phyloP scores from a whole-genome alignment of 1,140 invertebrate species.

The Temnothorax nylanderi region DNA sequence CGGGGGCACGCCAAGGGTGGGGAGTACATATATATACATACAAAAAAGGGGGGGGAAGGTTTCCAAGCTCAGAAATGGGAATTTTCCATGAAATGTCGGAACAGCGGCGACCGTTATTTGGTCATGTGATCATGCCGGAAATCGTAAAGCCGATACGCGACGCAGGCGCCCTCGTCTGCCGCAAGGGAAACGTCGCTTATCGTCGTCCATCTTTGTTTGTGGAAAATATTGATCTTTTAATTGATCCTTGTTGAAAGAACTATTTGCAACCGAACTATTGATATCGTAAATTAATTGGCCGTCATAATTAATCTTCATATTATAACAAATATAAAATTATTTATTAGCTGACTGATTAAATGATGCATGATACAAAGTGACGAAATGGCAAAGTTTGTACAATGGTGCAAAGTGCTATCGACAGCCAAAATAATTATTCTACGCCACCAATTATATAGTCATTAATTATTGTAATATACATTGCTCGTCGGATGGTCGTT shows the following conservation, averaged over 20 bases:
- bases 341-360: conserved; percentile 3
- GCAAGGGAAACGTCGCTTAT: background rate
- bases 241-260: background rate
- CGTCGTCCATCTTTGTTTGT: background rate
- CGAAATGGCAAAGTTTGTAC: conserved; percentile 16
- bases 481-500: conserved; percentile 74
- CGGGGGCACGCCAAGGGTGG: conserved; percentile 33
- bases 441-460: background rate
- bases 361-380: background rate
- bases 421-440: conserved; percentile 1
- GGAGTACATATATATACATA: conserved; percentile 25
- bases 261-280: background rate
- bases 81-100: conserved; percentile 82
- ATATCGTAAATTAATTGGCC: background rate
- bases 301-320: conserved; percentile 17
- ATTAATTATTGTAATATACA: conserved; percentile 79
- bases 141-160: conserved; percentile 57
- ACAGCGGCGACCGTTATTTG: conserved; percentile 70
- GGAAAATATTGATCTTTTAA: background rate
- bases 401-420: background rate
- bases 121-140: conserved; percentile 71
- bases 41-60: conserved; percentile 54
- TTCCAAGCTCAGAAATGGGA: conserved; percentile 76
- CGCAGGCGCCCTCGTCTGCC: conserved; percentile 65
- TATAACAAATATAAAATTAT: conserved; percentile 43